These are phyloP conservation scores for Chinchilla lanigera DNA, from an alignment of 2,113 vertebrate genomes.

Conservation along the genomic window DNA sequence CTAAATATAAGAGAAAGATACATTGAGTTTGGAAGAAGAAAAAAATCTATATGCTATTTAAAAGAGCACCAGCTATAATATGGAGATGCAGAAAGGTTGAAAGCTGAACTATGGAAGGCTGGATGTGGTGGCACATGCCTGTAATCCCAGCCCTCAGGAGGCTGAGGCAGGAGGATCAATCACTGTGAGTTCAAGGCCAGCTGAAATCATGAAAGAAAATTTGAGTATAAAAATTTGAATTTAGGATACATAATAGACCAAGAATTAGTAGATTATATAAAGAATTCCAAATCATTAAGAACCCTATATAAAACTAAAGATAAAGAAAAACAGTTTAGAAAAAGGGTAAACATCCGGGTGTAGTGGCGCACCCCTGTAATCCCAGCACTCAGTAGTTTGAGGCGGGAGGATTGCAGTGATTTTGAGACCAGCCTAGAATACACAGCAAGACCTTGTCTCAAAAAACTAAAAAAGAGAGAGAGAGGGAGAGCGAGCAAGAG, in stretches of 20 bases:
- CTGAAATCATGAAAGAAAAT: not conserved
- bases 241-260: not conserved
- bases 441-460: no score
- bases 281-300: not conserved
- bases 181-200: no score
- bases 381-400: no score
- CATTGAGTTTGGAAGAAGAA: conserved; percentile 10
- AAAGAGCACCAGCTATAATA: not conserved
- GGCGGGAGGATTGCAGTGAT: no score
- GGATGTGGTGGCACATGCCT: no score
- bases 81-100: not conserved
- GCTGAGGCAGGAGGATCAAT: no score
- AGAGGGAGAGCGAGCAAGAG: no score
- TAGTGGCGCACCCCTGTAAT: not conserved
- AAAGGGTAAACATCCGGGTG: not conserved
- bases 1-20: not conserved
- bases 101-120: not conserved
- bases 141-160: no score
- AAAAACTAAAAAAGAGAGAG: no score
- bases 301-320: not conserved
- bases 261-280: not conserved
- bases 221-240: not conserved
- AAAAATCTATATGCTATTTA: not conserved
- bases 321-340: conserved; percentile 29
- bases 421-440: no score